Evolutionary conservation across 2,113 vertebrate species (phyloP).

Genomic region (Salminus brasiliensis): DNA sequence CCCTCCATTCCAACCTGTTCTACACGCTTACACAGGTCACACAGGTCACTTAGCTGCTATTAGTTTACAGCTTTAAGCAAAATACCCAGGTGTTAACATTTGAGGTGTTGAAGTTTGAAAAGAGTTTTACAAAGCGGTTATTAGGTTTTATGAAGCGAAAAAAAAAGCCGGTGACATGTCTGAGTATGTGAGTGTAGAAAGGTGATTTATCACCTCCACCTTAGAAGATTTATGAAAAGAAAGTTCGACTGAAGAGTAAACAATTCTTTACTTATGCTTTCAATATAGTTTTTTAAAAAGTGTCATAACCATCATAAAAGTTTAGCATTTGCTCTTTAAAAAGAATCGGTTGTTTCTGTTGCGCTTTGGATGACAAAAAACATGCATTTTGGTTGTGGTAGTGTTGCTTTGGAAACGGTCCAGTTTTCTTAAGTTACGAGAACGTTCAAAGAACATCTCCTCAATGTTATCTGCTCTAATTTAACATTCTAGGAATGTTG

Average conservation of each 20-base stretch:
- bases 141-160: neutral
- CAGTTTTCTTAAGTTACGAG: too few species aligned
- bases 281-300: too few species aligned
- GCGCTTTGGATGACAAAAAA: too few species aligned
- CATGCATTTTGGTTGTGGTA: too few species aligned
- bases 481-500: too few species aligned
- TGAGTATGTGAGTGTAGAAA: neutral
- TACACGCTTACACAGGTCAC: neutral
- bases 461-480: too few species aligned
- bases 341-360: too few species aligned
- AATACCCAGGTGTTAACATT: neutral
- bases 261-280: neutral
- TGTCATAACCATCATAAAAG: too few species aligned
- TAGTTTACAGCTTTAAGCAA: neutral
- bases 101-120: neutral
- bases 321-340: too few species aligned
- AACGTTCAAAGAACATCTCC: too few species aligned
- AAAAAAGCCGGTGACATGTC: neutral
- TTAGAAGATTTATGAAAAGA: neutral
- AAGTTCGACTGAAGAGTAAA: neutral
- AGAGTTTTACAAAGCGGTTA: conserved; percentile 1
- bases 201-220: neutral
- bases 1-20: neutral
- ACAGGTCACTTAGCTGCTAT: neutral
- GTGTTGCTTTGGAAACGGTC: too few species aligned